Conservation (phyloP, 2,113 vertebrate genomes). For the Spilogale gracilis region DNA sequence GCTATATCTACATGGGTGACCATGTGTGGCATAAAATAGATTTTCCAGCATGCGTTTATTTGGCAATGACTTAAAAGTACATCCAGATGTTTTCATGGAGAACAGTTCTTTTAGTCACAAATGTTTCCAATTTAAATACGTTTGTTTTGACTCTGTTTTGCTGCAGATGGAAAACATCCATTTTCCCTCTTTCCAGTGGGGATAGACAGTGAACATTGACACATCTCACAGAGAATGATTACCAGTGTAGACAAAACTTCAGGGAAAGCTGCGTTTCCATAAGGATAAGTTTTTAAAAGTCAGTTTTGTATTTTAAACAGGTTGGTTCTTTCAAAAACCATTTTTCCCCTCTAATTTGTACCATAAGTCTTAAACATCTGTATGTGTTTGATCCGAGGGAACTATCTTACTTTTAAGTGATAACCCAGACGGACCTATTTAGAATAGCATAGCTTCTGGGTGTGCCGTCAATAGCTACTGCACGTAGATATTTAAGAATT, state of each 20-base stretch:
- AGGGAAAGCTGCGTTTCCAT: conserved; percentile 68
- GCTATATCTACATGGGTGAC: conserved; percentile 81
- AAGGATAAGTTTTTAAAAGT: conserved; percentile 64
- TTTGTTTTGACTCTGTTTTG: conserved; percentile 84
- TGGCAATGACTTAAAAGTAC: conserved; percentile 85
- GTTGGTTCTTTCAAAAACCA: conserved; percentile 60
- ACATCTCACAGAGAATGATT: conserved; percentile 76
- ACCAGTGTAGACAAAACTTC: conserved; percentile 79
- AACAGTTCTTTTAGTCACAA: conserved; percentile 80
- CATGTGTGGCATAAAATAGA: conserved; percentile 83
- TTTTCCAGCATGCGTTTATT: conserved; percentile 84
- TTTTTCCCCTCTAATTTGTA: conserved; percentile 67
- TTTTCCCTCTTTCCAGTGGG: conserved; percentile 83
- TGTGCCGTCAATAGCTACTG: conserved; percentile 47
- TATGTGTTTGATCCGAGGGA: conserved; percentile 55
- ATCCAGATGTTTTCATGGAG: conserved; percentile 83
- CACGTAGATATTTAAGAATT: conserved; percentile 12
- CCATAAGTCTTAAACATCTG: conserved; percentile 74
- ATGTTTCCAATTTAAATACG: conserved; percentile 85
- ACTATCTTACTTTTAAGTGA: conserved; percentile 66
- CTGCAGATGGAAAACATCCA: conserved; percentile 85
- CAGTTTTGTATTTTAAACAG: conserved; percentile 79
- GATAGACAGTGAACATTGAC: conserved; percentile 80
- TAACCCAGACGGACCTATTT: conserved; percentile 69
- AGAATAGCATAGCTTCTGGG: conserved; percentile 60